Evolutionary conservation across 2,888 invertebrate species (phyloP).

Genomic region (Hydroisotoma schaefferi): DNA sequence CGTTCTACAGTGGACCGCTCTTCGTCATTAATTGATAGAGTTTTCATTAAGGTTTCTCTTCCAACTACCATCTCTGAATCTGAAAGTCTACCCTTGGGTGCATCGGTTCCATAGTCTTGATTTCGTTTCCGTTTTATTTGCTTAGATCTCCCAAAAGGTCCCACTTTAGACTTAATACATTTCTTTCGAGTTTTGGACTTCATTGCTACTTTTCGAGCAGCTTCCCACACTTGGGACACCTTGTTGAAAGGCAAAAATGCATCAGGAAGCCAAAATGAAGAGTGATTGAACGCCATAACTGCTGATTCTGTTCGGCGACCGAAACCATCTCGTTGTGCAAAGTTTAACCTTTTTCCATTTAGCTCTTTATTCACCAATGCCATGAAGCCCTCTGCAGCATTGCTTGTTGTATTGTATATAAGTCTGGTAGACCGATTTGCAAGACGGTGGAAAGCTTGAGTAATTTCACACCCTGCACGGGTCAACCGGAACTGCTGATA

Average conservation of each 20-base stretch:
- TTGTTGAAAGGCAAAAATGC: not conserved
- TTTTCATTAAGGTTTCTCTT: not conserved
- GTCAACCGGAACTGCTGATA: not conserved
- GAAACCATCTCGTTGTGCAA: not conserved
- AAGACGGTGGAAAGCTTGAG: not conserved
- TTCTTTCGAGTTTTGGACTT: not conserved
- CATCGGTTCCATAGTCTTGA: not conserved
- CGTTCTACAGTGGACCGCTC: not conserved
- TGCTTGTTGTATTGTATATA: slow-evolving; percentile 13
- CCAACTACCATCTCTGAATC: not conserved
- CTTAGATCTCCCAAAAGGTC: not conserved
- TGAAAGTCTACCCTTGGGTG: not conserved
- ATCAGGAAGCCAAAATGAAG: not conserved
- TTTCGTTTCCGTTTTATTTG: not conserved
- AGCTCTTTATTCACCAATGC: not conserved
- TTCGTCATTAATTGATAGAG: not conserved
- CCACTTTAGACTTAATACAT: not conserved
- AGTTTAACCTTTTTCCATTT: slow-evolving; percentile 21
- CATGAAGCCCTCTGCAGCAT: slow-evolving; percentile 22
- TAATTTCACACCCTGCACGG: not conserved
- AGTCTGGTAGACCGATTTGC: slow-evolving; percentile 9
- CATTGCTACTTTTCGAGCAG: not conserved
- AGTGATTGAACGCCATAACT: not conserved
- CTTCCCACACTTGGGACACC: not conserved
- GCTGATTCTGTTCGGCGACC: not conserved